Evolutionary conservation across 2,888 invertebrate genomes (phyloP).

Genomic region (Agrochola macilenta): DNA sequence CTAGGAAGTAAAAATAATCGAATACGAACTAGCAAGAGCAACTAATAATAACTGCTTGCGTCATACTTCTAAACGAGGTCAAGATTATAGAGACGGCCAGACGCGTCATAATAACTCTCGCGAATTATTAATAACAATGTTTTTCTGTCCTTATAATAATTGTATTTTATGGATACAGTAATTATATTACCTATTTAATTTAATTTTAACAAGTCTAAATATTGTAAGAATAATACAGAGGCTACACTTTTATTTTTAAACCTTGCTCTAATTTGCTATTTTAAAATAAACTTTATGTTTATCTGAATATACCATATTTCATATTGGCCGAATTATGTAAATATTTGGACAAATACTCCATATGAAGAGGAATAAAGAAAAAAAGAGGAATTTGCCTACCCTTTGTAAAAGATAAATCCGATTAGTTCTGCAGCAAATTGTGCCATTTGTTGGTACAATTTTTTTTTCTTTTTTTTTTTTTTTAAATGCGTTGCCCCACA

Average conservation of each 20-base stretch:
- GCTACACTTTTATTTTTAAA: background rate
- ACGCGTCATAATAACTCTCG: background rate
- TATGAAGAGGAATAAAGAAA: background rate
- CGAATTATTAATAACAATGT: conserved; percentile 11
- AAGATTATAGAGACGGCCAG: background rate
- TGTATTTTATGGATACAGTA: background rate
- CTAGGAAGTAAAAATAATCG: conserved; percentile 3
- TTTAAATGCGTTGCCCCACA: too few species aligned
- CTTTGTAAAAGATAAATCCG: background rate
- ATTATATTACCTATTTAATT: background rate
- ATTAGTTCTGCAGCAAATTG: background rate
- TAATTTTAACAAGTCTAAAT: background rate
- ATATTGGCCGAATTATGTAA: background rate
- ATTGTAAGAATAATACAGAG: background rate
- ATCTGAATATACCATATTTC: accelerated
- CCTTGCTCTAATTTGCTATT: background rate
- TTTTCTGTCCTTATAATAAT: background rate
- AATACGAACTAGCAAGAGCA: background rate
- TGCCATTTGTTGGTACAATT: background rate
- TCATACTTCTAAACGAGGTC: conserved; percentile 40
- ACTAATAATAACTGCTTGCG: conserved; percentile 43
- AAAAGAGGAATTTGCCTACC: background rate
- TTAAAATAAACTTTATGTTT: background rate
- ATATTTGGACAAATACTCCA: background rate
- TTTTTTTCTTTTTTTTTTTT: background rate